Evolutionary conservation across 2,888 invertebrate species (phyloP).

Genomic region (Eilema caniola): DNA sequence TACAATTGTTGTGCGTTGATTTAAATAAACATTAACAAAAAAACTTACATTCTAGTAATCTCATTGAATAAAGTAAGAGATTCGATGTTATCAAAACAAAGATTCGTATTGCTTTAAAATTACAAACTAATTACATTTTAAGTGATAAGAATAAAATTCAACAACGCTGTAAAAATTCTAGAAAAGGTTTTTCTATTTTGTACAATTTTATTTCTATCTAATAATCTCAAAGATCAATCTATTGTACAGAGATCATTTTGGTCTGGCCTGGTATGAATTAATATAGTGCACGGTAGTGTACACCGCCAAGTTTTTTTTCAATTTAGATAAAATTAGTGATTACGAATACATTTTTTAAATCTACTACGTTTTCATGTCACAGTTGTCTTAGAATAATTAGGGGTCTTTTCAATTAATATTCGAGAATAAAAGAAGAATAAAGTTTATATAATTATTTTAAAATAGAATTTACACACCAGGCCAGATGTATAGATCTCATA

Average conservation of each 20-base stretch:
- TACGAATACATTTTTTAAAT: not conserved
- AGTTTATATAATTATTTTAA: conserved; percentile 1
- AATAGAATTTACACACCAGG: conserved; percentile 29
- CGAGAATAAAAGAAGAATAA: not conserved
- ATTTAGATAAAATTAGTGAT: too few relatives aligned
- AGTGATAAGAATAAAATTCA: conserved; percentile 62
- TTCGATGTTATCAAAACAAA: conserved; percentile 67
- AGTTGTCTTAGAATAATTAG: not conserved
- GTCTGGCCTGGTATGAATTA: conserved; percentile 24
- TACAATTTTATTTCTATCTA: conserved; percentile 70
- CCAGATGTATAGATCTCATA: conserved; percentile 40
- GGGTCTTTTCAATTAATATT: not conserved
- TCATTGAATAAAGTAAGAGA: conserved; percentile 80
- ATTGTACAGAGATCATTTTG: conserved; percentile 48
- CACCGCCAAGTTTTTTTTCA: conserved; percentile 1
- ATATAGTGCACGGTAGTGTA: not conserved
- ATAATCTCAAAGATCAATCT: conserved; percentile 76
- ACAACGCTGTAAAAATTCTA: conserved; percentile 79
- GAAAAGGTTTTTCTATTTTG: conserved; percentile 70
- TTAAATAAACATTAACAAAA: conserved; percentile 80
- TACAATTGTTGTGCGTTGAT: conserved; percentile 76
- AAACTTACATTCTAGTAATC: conserved; percentile 79
- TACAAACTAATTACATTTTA: conserved; percentile 52
- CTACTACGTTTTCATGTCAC: not conserved
- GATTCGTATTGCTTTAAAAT: conserved; percentile 62